These are phyloP conservation scores for Apomyelois bistriatella DNA, from an alignment of 2,888 invertebrate genomes.

Conservation along the genomic window DNA sequence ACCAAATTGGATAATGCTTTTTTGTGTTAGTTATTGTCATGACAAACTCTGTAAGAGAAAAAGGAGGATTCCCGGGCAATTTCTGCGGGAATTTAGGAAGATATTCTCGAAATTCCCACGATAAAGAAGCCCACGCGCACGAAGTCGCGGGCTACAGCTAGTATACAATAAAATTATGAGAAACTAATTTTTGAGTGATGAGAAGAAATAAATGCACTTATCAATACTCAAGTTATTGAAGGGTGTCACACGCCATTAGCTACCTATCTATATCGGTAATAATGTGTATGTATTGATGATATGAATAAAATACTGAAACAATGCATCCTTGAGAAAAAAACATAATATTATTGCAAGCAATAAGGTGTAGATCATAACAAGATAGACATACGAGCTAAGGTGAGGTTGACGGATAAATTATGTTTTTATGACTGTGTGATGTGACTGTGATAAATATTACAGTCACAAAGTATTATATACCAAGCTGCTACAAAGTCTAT, in stretches of 20 bases:
- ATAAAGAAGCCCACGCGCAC: too few relatives aligned
- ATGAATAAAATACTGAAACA: background rate
- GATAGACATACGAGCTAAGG: background rate
- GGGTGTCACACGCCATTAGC: too few relatives aligned
- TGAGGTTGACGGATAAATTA: conserved; percentile 4
- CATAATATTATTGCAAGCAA: background rate
- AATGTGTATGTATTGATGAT: background rate
- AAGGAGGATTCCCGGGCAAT: too few relatives aligned
- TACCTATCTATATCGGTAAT: background rate
- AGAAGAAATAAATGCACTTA: background rate
- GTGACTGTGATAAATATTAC: background rate
- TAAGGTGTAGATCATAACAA: background rate
- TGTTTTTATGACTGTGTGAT: background rate
- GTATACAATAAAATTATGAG: too few relatives aligned
- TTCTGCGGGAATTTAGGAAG: too few relatives aligned
- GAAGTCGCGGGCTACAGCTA: too few relatives aligned
- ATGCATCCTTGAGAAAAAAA: background rate
- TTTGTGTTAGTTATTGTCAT: too few relatives aligned
- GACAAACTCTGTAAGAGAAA: too few relatives aligned
- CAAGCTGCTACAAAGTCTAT: too few relatives aligned
- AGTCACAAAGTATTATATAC: background rate
- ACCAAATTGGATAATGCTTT: too few relatives aligned
- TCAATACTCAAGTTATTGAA: background rate
- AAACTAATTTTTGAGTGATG: too few relatives aligned
- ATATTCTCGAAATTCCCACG: too few relatives aligned